These are phyloP conservation scores for Gopherus evgoodei DNA, from an alignment of 2,113 vertebrate genomes.

Conservation along the genomic window DNA sequence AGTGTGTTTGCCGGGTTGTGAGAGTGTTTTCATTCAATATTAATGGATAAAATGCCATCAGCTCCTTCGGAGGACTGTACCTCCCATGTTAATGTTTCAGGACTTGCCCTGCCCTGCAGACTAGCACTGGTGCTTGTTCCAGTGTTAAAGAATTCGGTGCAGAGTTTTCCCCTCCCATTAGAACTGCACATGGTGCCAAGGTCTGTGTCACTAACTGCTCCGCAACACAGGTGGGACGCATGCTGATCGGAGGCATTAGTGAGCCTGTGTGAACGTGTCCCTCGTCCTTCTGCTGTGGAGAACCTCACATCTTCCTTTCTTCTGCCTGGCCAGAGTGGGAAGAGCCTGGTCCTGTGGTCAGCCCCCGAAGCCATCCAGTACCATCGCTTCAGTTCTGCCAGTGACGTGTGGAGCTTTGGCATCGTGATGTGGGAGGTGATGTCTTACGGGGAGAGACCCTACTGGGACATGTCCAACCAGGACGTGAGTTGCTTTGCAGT, in stretches of 20 bases:
- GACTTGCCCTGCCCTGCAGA: not conserved
- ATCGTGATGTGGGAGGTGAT: slow-evolving; percentile 99
- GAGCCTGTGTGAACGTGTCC: rapidly evolving
- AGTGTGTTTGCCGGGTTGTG: not conserved
- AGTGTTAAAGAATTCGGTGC: not conserved
- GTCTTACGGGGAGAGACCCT: slow-evolving; percentile 97
- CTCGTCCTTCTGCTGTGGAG: not conserved
- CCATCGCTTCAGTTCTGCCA: slow-evolving; percentile 93
- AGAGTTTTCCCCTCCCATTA: not conserved
- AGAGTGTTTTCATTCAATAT: not conserved
- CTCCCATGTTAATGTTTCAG: slow-evolving; percentile 48
- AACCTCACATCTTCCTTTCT: not conserved
- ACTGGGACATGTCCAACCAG: slow-evolving; percentile 99
- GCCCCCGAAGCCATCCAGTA: slow-evolving; percentile 94
- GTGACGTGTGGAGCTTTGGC: slow-evolving; percentile 97
- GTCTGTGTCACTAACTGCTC: rapidly evolving
- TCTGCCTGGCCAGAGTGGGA: slow-evolving; percentile 80
- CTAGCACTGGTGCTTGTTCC: not conserved
- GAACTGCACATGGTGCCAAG: rapidly evolving
- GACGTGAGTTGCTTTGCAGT: slow-evolving; percentile 84
- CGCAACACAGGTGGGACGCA: rapidly evolving
- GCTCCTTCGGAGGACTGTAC: slow-evolving; percentile 37
- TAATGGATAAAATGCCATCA: slow-evolving; percentile 33
- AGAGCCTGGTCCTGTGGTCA: slow-evolving; percentile 93
- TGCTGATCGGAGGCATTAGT: rapidly evolving